These are phyloP conservation scores for Rhynchophorus ferrugineus DNA, from an alignment of 1,140 invertebrate species.

Conservation along the genomic window DNA sequence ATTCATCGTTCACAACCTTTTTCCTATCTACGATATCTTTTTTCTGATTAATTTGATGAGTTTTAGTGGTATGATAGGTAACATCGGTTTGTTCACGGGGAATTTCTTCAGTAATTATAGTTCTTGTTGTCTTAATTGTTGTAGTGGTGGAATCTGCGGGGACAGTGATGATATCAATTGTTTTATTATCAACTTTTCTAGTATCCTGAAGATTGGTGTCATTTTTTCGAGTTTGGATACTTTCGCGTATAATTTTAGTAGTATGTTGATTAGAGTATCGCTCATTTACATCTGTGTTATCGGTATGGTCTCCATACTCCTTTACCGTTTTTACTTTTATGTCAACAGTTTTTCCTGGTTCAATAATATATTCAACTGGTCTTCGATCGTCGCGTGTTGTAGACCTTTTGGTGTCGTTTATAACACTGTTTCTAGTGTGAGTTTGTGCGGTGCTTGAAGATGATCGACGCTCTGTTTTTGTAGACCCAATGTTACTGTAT, in stretches of 20 bases:
- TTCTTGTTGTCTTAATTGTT: constrained; percentile 5
- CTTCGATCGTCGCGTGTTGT: constrained; percentile 1
- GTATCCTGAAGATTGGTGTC: background rate
- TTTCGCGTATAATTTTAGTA: constrained; percentile 2
- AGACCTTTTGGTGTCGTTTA: background rate
- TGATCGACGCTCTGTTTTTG: constrained; percentile 1
- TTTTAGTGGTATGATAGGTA: constrained; percentile 2
- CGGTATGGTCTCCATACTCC: constrained; percentile 1
- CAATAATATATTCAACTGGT: constrained; percentile 2
- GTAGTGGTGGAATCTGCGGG: background rate
- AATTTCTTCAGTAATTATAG: constrained; percentile 8
- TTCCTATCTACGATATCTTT: constrained; percentile 9
- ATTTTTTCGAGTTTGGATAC: background rate
- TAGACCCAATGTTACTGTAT: constrained; percentile 14
- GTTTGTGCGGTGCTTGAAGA: constrained; percentile 7
- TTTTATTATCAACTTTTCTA: background rate
- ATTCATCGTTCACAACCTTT: constrained; percentile 15
- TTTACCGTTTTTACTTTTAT: constrained; percentile 2
- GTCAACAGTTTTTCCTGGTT: constrained; percentile 10
- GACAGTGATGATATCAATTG: constrained; percentile 9
- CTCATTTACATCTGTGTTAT: background rate
- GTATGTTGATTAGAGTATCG: background rate
- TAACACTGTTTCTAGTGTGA: constrained; percentile 2
- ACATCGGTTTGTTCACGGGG: constrained; percentile 1
- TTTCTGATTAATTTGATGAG: constrained; percentile 4